A percentile compares a stretch with the other conserved stretches of the same genome.
phyloP scores from a whole-genome alignment of 2,888 invertebrate species.

The Sabellastarte sp. region DNA sequence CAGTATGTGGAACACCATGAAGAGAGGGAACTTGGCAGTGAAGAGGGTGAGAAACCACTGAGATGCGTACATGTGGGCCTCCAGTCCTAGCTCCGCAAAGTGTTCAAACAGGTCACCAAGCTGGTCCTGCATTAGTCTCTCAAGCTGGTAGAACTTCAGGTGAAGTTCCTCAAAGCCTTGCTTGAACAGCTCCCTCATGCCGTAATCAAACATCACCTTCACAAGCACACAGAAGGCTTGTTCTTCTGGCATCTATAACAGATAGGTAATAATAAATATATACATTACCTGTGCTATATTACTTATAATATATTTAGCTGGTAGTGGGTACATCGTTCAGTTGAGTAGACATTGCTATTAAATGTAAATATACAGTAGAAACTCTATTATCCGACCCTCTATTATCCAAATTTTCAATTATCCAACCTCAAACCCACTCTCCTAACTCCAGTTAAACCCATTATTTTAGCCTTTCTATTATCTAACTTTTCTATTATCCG shows the following conservation, averaged over 20 bases:
- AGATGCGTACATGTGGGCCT: slow-evolving; percentile 98
- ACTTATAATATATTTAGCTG: no score
- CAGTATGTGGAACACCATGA: slow-evolving; percentile 93
- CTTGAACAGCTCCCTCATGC: slow-evolving; percentile 89
- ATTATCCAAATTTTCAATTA: no score
- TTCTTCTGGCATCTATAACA: slow-evolving; percentile 97
- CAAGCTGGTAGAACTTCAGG: slow-evolving; percentile 90
- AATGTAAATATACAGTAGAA: no score
- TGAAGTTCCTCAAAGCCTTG: slow-evolving; percentile 96
- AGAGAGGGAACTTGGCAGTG: slow-evolving; percentile 96
- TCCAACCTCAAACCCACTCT: no score
- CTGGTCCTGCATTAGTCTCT: slow-evolving; percentile 74
- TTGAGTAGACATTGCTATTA: no score
- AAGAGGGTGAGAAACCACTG: slow-evolving; percentile 99
- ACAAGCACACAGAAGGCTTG: slow-evolving; percentile 97
- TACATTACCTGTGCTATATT: no score
- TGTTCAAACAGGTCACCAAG: slow-evolving; percentile 62
- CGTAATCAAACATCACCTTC: slow-evolving; percentile 95
- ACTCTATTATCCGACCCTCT: no score
- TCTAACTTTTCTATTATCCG: no score
- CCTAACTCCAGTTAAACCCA: no score
- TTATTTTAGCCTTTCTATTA: no score
- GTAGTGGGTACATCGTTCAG: no score
- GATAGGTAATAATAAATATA: neutral
- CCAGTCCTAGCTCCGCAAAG: slow-evolving; percentile 73